These are phyloP conservation scores for Mormyrus lacerda DNA, from an alignment of 2,113 vertebrate genomes.

Conservation along the genomic window DNA sequence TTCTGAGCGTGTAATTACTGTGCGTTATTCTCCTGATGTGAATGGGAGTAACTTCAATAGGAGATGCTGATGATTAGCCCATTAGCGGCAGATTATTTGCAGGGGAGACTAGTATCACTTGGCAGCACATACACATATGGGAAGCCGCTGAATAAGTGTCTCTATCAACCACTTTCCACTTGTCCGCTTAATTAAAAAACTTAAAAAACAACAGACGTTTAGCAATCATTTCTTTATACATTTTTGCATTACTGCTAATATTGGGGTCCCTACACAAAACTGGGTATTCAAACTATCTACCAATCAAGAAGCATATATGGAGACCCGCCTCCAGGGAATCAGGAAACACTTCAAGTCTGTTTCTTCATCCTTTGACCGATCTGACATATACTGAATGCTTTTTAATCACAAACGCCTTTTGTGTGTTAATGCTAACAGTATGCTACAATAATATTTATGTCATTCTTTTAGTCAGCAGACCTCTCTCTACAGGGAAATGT, in stretches of 20 bases:
- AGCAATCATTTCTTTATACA: not conserved
- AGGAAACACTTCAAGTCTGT: not conserved
- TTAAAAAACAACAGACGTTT: not conserved
- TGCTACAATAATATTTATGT: not conserved
- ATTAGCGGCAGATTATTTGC: not conserved
- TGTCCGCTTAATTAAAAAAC: not conserved
- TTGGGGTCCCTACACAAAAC: not conserved
- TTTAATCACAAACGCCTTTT: not conserved
- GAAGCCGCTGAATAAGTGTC: not conserved
- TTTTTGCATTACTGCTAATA: not conserved
- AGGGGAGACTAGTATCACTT: not conserved
- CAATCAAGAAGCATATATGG: not conserved
- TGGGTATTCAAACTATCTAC: not conserved
- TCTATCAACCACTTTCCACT: not conserved
- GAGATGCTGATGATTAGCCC: not conserved
- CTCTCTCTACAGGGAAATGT: not conserved
- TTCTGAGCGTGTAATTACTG: not conserved
- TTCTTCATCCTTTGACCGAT: not conserved
- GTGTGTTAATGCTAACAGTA: not conserved
- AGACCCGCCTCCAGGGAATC: not conserved
- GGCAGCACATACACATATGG: not conserved
- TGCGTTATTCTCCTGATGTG: not conserved
- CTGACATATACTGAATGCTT: not conserved
- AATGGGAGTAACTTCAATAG: not conserved
- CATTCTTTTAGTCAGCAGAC: not conserved